Conservation (phyloP, 1,140 invertebrate genomes). For the Drosophila gunungcola region DNA sequence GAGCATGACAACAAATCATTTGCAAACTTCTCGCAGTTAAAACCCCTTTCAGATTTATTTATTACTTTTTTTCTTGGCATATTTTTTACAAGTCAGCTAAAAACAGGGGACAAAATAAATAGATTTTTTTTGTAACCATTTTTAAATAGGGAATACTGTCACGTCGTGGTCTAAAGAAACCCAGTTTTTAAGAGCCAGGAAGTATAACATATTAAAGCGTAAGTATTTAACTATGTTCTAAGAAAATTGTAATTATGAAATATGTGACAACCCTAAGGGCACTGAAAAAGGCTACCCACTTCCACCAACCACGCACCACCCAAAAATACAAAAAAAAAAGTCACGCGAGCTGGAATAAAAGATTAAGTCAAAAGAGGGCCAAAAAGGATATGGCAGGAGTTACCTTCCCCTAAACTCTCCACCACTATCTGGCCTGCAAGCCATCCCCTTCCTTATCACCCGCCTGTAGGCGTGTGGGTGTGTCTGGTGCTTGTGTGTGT, state of each 20-base stretch:
- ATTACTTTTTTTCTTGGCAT: too few species aligned
- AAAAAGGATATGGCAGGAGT: conserved; percentile 10
- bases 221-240: too few species aligned
- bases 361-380: conserved; percentile 32
- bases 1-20: conserved; percentile 17
- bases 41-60: too few species aligned
- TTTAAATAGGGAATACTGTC: too few species aligned
- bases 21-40: neutral
- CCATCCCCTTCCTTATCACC: conserved; percentile 4
- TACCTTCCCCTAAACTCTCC: neutral
- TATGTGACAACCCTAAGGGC: neutral
- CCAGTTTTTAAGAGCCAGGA: too few species aligned
- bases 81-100: too few species aligned
- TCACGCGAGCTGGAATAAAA: conserved; percentile 28
- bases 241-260: neutral
- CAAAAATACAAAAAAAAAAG: conserved; percentile 2
- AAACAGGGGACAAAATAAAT: neutral
- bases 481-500: conserved; percentile 25
- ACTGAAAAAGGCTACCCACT: conserved; percentile 6
- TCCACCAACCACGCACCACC: conserved; percentile 1
- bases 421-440: too few species aligned
- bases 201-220: too few species aligned
- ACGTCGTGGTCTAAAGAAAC: too few species aligned
- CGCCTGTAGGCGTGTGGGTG: conserved; percentile 5
- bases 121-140: neutral